A percentile compares a stretch with the other conserved stretches of the same genome.
Conservation (phyloP, 2,113 vertebrate species). For the Dasyurus viverrinus region DNA sequence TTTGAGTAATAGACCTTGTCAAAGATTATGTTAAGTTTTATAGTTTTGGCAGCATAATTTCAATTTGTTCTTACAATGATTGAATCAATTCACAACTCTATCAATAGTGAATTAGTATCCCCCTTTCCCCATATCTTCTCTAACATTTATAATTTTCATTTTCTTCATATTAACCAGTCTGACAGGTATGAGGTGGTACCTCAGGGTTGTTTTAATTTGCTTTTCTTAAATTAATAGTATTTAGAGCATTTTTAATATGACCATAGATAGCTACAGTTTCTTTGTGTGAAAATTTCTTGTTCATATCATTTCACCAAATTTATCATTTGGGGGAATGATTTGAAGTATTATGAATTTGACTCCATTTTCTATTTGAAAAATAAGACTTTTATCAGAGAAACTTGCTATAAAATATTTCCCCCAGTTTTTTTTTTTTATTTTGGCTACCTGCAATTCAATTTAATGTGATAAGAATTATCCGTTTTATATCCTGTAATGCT, state of each 20-base stretch:
- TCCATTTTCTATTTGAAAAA: too few relatives aligned
- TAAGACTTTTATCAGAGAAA: too few relatives aligned
- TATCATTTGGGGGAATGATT: too few relatives aligned
- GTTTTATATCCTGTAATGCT: too few relatives aligned
- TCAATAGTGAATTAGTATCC: background rate
- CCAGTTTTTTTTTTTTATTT: too few relatives aligned
- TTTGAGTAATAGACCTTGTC: background rate
- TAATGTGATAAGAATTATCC: too few relatives aligned
- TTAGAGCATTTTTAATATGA: background rate
- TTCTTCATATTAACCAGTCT: background rate
- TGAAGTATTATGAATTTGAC: too few relatives aligned
- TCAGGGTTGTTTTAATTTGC: background rate
- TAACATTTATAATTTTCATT: rapidly evolving
- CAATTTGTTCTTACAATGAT: background rate
- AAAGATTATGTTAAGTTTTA: background rate
- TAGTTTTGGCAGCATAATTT: background rate
- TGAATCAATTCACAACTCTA: background rate
- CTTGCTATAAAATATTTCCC: too few relatives aligned
- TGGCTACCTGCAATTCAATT: too few relatives aligned
- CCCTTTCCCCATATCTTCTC: background rate
- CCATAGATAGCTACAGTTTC: background rate
- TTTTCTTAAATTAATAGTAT: background rate
- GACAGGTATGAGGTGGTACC: background rate
- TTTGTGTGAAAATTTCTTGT: background rate
- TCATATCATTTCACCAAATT: too few relatives aligned